These are phyloP conservation scores for Cinara cedri DNA, from an alignment of 2,888 invertebrate species.

Conservation along the genomic window DNA sequence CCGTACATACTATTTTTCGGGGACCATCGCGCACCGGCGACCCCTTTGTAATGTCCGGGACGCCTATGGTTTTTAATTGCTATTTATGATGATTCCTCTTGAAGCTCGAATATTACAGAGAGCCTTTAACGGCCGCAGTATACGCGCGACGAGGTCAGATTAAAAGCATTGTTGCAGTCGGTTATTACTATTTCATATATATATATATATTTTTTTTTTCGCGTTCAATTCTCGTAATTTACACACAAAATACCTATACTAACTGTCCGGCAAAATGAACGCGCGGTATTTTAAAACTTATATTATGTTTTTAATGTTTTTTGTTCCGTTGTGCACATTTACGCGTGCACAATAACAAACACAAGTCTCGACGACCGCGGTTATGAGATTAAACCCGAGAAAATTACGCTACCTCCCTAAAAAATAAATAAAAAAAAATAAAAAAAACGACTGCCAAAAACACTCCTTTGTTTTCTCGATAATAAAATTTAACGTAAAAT, in stretches of 20 bases:
- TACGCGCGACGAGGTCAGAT: constrained; percentile 35
- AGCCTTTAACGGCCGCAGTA: not conserved
- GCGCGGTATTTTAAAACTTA: not conserved
- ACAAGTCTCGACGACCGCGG: no score
- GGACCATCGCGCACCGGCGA: not conserved
- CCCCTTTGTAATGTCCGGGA: constrained; percentile 25
- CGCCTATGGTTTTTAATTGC: constrained; percentile 55
- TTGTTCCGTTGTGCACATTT: not conserved
- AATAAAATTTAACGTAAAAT: no score
- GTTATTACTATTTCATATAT: no score
- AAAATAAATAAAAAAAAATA: no score
- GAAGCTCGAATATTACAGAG: not conserved
- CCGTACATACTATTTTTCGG: constrained; percentile 12
- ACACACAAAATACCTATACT: not conserved
- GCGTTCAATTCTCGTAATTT: constrained; percentile 39
- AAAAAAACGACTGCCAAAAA: no score
- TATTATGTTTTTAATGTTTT: not conserved
- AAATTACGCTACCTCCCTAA: no score
- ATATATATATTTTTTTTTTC: not conserved
- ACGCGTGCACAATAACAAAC: no score
- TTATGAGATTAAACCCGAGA: no score
- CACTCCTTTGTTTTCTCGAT: no score
- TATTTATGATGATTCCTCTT: constrained; percentile 55
- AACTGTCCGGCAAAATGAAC: constrained; percentile 17
- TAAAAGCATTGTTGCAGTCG: constrained; percentile 10